Evolutionary conservation across 2,797 vertebrate genomes (phyloP), one percentile per base, ranked within the genome.

Genomic region (Erithacus rubecula): DNA sequence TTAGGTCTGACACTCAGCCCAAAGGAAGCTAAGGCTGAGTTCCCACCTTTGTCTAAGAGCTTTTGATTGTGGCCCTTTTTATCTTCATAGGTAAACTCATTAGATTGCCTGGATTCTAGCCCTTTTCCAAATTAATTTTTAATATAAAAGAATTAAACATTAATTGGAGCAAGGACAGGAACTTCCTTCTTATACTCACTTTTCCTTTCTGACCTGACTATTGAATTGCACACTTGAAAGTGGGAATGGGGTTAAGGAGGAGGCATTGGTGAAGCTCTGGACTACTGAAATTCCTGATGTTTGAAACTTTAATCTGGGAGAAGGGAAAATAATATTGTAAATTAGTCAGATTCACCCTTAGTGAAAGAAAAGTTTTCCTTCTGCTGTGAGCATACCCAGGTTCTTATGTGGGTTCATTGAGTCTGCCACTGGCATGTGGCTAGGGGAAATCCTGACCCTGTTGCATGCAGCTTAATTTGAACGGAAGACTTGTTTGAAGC

Each of bases 121-220:
- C 44, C 47, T 78, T 93, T 63, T 96, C n/a, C 70, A 70, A 79
- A 91, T 96, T 10, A 88, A 79, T 90, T 94, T 96, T 95, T 95
- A 83, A 96, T 94, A n/a, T 55, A 56, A 91, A 86, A 90, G 77
- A 93, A 75, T 91, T 83, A 88, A 94, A 88, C 69, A 56, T 95
- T 86, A 11, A 79, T 83, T 86, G 91, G 69, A 81, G 39, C 47
- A 78, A 69, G 53, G 62, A 86, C 46, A 69, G 51, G 59, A 88
- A 76, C 80, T 34, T 93, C 47, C 39, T 94, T 90, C 32, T 93
- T 41, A 52, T 51, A 76, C 16, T 90, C 32, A 8, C n/a, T 83
- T 84, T 93, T 95, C 5, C n/a, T 87, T 85, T 95, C 76, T 93
- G 84, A 75, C 83, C 87, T 94, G 69, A 58, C 52, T 88, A 84